Evolutionary conservation across 2,797 vertebrate genomes (phyloP), one percentile per base, ranked within the genome.

Genomic region (Onychomys leucogaster): DNA sequence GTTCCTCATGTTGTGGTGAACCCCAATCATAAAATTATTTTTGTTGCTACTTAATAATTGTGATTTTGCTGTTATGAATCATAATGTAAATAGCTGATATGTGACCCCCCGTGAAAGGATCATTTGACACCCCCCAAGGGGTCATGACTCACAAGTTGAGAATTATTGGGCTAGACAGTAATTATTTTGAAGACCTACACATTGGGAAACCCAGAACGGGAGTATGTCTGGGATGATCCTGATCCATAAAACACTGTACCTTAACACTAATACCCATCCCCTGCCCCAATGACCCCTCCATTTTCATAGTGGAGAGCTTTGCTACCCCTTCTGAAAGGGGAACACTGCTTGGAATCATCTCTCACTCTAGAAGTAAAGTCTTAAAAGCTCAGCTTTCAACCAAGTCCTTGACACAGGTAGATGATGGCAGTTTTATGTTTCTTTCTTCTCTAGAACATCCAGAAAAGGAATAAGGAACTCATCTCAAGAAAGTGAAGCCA

Each of bases 401-500:
- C 80, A 19, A 63, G 88, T 71, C 34, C 55, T 92, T 94, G 57
- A 82, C 32, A 81, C 32, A 52, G 65, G n/a, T 41, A 92, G 37
- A 89, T 11, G 73, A 69, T 94, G 59, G 37, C 90, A 94, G 80
- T 61, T 78, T 94, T 86, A 61, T 61, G 32, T 81, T 25, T 93
- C 67, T 10, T 93, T 71, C 71, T 65, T 78, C 59, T 81, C 93
- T 87, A 63, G 34, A 75, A 25, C 37, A 52, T 88, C 80, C 75
- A 83, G 86, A 80, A 77, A 94, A 96, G 46, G 29, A 94, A 92
- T 83, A 65, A 80, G 49, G 93, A 90, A 90, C 76, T 95, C 89
- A 41, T 49, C 82, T 90, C 49, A 90, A 78, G 55, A 55, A 92
- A 65, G 23, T 23, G 78, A 94, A 88, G 61, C 14, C 43, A 95